A percentile compares a stretch with the other conserved stretches of the same genome.
phyloP scores from a whole-genome alignment of 2,888 invertebrate species.

The Cybosia mesomella region DNA sequence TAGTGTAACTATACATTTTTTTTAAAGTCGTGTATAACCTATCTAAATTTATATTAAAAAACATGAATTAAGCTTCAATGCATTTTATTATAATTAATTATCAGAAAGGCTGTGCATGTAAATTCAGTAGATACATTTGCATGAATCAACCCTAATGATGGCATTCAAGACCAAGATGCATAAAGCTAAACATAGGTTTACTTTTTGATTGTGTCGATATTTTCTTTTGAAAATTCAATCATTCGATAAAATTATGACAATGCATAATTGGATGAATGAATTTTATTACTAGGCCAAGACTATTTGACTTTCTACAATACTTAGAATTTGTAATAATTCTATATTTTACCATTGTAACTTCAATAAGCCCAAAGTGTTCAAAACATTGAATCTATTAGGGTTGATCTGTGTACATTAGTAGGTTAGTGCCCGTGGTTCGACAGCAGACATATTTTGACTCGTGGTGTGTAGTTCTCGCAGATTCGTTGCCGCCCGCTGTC shows the following conservation, averaged over 20 bases:
- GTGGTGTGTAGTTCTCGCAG: conserved; percentile 87
- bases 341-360: neutral
- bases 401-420: conserved; percentile 22
- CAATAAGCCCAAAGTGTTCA: neutral
- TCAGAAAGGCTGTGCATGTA: conserved; percentile 27
- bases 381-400: conserved; percentile 2
- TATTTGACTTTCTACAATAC: neutral
- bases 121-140: conserved; percentile 19
- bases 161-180: neutral
- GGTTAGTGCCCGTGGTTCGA: conserved; percentile 26
- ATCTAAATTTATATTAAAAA: neutral
- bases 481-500: conserved; percentile 78
- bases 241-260: too few species aligned
- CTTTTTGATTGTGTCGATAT: too few species aligned
- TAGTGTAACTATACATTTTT: too few species aligned
- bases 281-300: too few species aligned
- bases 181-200: too few species aligned
- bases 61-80: neutral
- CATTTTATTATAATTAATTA: conserved; percentile 18
- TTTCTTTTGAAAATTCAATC: too few species aligned
- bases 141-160: conserved; percentile 11
- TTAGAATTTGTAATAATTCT: neutral
- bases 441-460: conserved; percentile 78
- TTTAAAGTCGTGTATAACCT: too few species aligned
- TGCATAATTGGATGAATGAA: too few species aligned